Conservation (phyloP, 1,140 invertebrate species). For the Drosophila carrolli region DNA sequence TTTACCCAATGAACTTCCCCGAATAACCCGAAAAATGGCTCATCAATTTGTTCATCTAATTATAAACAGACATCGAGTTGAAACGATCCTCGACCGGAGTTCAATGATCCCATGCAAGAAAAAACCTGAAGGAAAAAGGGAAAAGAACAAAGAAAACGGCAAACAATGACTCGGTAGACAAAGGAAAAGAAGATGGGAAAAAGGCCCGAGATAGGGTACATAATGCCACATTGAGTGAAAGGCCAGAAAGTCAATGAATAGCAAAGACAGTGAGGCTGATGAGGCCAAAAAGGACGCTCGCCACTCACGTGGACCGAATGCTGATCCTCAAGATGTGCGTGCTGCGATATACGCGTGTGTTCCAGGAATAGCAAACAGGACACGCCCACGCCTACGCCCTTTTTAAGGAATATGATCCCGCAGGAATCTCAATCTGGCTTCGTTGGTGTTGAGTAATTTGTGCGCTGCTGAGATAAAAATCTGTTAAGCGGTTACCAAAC, state of each 20-base stretch:
- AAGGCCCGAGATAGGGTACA: conserved; percentile 19
- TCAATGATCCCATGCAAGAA: conserved; percentile 19
- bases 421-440: conserved; percentile 41
- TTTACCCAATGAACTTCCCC: not conserved
- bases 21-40: conserved; percentile 8
- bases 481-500: conserved; percentile 79
- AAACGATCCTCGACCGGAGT: conserved; percentile 22
- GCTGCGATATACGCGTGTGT: conserved; percentile 80
- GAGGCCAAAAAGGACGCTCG: conserved; percentile 26
- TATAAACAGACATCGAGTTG: conserved; percentile 20
- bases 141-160: conserved; percentile 22
- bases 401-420: conserved; percentile 56
- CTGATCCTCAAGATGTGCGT: conserved; percentile 64
- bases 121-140: conserved; percentile 19
- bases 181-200: conserved; percentile 37
- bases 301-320: conserved; percentile 42
- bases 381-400: conserved; percentile 32
- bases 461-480: conserved; percentile 68
- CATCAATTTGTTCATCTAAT: conserved; percentile 22
- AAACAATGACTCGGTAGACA: conserved; percentile 29
- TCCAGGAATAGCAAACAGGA: conserved; percentile 62
- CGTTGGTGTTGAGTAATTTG: conserved; percentile 77
- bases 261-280: conserved; percentile 27
- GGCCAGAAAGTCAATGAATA: conserved; percentile 37
- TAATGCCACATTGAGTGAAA: conserved; percentile 1